Percentiles rank a stretch among this genome's conserved stretches.
Evolutionary conservation across 1,140 invertebrate species (phyloP).

Genomic region (Episyrphus balteatus): DNA sequence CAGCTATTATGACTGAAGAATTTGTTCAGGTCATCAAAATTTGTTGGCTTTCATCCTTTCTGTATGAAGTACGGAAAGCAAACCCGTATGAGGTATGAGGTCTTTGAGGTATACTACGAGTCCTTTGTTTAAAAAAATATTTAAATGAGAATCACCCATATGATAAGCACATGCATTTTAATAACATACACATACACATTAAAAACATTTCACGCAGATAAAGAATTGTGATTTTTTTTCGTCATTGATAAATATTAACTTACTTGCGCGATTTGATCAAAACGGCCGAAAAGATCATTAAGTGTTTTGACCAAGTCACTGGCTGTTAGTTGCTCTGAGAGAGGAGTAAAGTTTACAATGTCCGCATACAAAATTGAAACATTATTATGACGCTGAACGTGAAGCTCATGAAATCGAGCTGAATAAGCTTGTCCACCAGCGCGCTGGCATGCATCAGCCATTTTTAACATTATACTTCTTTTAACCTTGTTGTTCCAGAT

Average conservation of each 20-base stretch:
- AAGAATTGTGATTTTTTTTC: not conserved
- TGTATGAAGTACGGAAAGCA: too few relatives aligned
- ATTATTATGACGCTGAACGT: constrained; percentile 94
- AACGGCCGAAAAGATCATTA: constrained; percentile 93
- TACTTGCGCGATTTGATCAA: constrained; percentile 93
- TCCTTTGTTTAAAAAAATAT: too few relatives aligned
- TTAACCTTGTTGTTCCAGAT: too few relatives aligned
- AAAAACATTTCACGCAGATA: too few relatives aligned
- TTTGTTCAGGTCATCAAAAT: too few relatives aligned
- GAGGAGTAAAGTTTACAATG: constrained; percentile 93
- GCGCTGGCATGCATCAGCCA: constrained; percentile 78
- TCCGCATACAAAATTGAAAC: constrained; percentile 97
- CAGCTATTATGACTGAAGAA: too few relatives aligned
- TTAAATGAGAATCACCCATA: too few relatives aligned
- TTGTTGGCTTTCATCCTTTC: too few relatives aligned
- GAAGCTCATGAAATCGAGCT: constrained; percentile 89
- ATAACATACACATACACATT: too few relatives aligned
- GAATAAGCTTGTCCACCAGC: constrained; percentile 58
- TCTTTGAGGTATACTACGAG: too few relatives aligned
- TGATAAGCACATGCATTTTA: too few relatives aligned
- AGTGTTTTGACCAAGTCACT: constrained; percentile 90
- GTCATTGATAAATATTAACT: constrained; percentile 13
- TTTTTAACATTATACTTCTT: constrained; percentile 84
- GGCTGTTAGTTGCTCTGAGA: constrained; percentile 84
- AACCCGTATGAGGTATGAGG: too few relatives aligned